Conservation (phyloP, 2,888 invertebrate genomes). For the Amiota mariae region DNA sequence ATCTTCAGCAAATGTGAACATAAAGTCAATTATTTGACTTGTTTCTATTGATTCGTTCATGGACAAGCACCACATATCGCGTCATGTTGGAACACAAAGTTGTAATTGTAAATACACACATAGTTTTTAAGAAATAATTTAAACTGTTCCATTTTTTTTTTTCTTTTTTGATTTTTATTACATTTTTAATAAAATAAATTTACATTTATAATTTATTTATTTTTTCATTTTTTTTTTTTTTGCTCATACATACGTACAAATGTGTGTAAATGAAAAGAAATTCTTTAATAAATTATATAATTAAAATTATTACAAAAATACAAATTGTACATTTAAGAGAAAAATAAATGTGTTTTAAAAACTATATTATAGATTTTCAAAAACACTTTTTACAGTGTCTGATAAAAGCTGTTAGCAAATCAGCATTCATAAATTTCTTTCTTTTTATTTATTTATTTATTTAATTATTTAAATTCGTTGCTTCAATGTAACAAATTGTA, state of each 20-base stretch:
- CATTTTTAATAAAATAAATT: slow-evolving; percentile 24
- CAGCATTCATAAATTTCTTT: slow-evolving; percentile 6
- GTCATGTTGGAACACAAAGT: no score
- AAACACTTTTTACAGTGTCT: slow-evolving; percentile 32
- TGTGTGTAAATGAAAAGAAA: slow-evolving; percentile 8
- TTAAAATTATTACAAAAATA: not conserved
- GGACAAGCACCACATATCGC: no score
- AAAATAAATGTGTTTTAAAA: not conserved
- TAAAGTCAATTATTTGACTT: no score
- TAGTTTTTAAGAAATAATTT: no score
- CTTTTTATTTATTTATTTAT: not conserved
- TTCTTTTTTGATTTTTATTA: slow-evolving; percentile 15
- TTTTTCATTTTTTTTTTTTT: not conserved
- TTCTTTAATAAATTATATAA: not conserved
- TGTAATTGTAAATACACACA: no score
- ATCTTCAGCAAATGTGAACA: no score
- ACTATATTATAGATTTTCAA: slow-evolving; percentile 22
- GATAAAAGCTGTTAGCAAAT: slow-evolving; percentile 30
- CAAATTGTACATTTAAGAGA: not conserved
- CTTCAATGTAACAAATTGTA: slow-evolving; percentile 30
- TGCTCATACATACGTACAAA: not conserved
- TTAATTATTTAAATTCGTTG: slow-evolving; percentile 13
- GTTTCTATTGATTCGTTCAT: no score
- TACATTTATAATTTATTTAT: slow-evolving; percentile 12
- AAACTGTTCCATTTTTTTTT: not conserved